Evolutionary conservation across 2,797 vertebrate genomes (phyloP).

Genomic region (Myotis myotis): DNA sequence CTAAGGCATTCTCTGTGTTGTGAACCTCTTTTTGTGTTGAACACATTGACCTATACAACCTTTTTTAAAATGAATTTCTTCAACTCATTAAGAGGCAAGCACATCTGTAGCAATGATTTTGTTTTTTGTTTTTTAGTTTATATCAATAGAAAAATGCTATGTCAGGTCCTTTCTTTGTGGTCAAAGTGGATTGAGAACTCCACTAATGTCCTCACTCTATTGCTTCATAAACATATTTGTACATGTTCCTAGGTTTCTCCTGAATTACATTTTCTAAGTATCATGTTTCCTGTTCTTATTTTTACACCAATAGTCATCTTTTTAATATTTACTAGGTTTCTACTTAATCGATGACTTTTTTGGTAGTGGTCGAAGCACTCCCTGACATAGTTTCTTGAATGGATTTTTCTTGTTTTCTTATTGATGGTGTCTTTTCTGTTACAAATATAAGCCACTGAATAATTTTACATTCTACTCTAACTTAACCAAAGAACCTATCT

Average conservation of each 20-base stretch:
- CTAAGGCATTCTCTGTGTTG: not conserved
- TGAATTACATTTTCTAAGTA: slow-evolving; percentile 4
- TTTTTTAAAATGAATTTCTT: slow-evolving; percentile 35
- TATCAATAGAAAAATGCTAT: slow-evolving; percentile 29
- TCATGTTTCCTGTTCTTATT: not conserved
- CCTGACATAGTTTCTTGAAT: not conserved
- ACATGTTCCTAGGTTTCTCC: not conserved
- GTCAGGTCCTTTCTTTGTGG: not conserved
- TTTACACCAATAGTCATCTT: not conserved
- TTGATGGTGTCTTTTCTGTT: not conserved
- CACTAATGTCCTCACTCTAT: not conserved
- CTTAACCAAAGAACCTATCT: not conserved
- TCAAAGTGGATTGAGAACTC: not conserved
- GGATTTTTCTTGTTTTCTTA: not conserved
- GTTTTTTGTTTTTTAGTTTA: not conserved
- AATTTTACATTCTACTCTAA: not conserved
- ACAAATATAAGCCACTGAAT: not conserved
- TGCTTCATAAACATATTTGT: slow-evolving; percentile 38
- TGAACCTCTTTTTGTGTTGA: not conserved
- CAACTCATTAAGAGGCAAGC: not conserved
- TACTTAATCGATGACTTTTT: not conserved
- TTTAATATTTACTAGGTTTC: not conserved
- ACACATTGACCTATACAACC: not conserved
- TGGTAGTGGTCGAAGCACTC: not conserved
- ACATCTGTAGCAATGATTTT: not conserved